phyloP scores from a whole-genome alignment of 2,797 vertebrate species.

The Liasis olivaceus region DNA sequence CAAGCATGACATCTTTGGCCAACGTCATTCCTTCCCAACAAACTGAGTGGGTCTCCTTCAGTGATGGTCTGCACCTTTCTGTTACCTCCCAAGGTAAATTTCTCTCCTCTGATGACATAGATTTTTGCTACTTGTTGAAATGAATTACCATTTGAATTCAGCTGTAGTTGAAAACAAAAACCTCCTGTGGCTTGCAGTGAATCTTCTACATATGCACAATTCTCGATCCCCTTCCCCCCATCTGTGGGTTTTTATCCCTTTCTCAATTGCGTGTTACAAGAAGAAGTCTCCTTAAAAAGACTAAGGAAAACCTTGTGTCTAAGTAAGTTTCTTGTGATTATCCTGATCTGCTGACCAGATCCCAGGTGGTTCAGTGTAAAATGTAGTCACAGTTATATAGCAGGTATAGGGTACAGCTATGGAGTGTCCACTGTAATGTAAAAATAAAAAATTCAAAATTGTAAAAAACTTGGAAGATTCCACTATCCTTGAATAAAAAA shows the following conservation, averaged over 20 bases:
- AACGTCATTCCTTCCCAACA: conserved; percentile 74
- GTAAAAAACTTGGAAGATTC: background rate
- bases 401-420: background rate
- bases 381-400: background rate
- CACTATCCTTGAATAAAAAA: background rate
- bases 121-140: background rate
- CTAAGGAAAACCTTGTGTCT: background rate
- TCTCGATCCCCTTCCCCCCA: background rate
- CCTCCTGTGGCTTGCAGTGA: background rate
- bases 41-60: conserved; percentile 81
- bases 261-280: background rate
- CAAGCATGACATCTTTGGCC: conserved; percentile 75
- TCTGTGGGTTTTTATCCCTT: background rate
- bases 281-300: background rate
- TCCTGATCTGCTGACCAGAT: background rate
- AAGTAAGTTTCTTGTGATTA: background rate
- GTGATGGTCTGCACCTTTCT: conserved; percentile 69
- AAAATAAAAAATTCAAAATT: background rate
- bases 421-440: background rate
- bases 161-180: background rate
- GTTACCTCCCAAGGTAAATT: conserved; percentile 63
- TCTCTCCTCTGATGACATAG: background rate
- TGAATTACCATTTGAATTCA: background rate
- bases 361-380: background rate
- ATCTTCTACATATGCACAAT: background rate